A percentile compares a stretch with the other conserved stretches of the same genome.
These are phyloP conservation scores for Diplazon laetatorius DNA, from an alignment of 2,888 invertebrate genomes.

Conservation along the genomic window DNA sequence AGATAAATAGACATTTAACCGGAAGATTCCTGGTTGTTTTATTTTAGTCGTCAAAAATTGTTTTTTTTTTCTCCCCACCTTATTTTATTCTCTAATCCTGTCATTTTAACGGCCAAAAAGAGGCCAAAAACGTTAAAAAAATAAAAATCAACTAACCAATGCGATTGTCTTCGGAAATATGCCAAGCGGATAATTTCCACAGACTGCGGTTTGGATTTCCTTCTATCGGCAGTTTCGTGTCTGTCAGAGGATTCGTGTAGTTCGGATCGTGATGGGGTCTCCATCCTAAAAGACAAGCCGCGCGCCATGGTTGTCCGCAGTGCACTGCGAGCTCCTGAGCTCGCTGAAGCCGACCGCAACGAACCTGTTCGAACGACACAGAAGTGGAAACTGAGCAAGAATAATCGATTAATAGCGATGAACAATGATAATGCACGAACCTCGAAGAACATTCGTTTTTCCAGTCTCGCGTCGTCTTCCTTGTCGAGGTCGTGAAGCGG, in stretches of 20 bases:
- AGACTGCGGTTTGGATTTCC: conserved; percentile 93
- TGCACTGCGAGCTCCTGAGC: conserved; percentile 92
- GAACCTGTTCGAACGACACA: conserved; percentile 84
- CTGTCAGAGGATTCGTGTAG: conserved; percentile 80
- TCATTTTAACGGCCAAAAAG: too few relatives aligned
- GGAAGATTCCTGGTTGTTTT: too few relatives aligned
- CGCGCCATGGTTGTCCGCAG: conserved; percentile 96
- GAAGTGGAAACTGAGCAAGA: neutral
- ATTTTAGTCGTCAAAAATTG: conserved; percentile 5
- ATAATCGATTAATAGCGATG: conserved; percentile 1
- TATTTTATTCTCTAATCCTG: too few relatives aligned
- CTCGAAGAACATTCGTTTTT: conserved; percentile 81
- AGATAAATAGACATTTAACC: too few relatives aligned
- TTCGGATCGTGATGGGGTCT: conserved; percentile 93
- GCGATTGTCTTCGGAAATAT: conserved; percentile 80
- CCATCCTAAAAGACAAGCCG: conserved; percentile 96
- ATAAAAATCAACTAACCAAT: conserved; percentile 70
- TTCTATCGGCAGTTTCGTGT: conserved; percentile 85
- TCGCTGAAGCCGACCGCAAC: conserved; percentile 93
- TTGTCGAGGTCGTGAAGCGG: conserved; percentile 93
- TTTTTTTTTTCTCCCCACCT: conserved; percentile 3
- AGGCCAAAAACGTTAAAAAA: neutral
- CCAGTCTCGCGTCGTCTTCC: conserved; percentile 88
- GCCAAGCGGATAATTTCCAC: conserved; percentile 90
- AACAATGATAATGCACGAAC: conserved; percentile 61